phyloP scores from a whole-genome alignment of 2,888 invertebrate species.

The Phragmatobia fuliginosa region DNA sequence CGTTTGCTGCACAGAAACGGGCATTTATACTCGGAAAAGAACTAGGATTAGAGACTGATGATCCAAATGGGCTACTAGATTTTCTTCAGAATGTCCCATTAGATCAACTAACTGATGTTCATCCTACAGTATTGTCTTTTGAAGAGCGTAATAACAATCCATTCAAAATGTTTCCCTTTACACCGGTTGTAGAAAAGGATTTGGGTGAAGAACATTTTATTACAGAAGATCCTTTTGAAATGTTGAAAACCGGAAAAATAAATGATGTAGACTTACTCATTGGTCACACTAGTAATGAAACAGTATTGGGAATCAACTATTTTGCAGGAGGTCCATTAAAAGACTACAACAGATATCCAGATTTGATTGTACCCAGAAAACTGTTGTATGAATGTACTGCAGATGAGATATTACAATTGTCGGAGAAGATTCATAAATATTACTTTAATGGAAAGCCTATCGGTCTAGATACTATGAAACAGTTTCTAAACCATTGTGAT shows the following conservation, averaged over 20 bases:
- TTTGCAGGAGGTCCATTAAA: slow-evolving; percentile 27
- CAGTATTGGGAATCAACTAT: slow-evolving; percentile 55
- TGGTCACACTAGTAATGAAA: slow-evolving; percentile 47
- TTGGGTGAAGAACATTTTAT: slow-evolving; percentile 30
- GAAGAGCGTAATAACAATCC: slow-evolving; percentile 55
- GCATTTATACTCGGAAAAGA: slow-evolving; percentile 63
- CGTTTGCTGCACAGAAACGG: slow-evolving; percentile 54
- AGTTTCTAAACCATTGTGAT: slow-evolving; percentile 7
- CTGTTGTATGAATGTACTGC: slow-evolving; percentile 20
- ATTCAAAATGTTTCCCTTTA: slow-evolving; percentile 60
- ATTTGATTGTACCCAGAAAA: slow-evolving; percentile 29
- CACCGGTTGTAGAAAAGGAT: slow-evolving; percentile 66
- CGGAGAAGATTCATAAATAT: slow-evolving; percentile 16
- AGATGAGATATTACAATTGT: slow-evolving; percentile 16
- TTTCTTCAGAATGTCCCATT: slow-evolving; percentile 61
- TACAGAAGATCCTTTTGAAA: slow-evolving; percentile 7
- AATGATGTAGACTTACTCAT: slow-evolving; percentile 27
- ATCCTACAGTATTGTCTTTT: slow-evolving; percentile 52
- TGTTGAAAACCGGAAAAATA: slow-evolving; percentile 4
- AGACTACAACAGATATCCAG: slow-evolving; percentile 21
- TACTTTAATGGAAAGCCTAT: slow-evolving; percentile 25
- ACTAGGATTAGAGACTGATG: slow-evolving; percentile 59
- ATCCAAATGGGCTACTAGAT: slow-evolving; percentile 59
- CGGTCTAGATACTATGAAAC: slow-evolving; percentile 10
- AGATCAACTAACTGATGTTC: slow-evolving; percentile 54